Conservation (phyloP, 2,797 vertebrate genomes). For the Nothura maculosa region DNA sequence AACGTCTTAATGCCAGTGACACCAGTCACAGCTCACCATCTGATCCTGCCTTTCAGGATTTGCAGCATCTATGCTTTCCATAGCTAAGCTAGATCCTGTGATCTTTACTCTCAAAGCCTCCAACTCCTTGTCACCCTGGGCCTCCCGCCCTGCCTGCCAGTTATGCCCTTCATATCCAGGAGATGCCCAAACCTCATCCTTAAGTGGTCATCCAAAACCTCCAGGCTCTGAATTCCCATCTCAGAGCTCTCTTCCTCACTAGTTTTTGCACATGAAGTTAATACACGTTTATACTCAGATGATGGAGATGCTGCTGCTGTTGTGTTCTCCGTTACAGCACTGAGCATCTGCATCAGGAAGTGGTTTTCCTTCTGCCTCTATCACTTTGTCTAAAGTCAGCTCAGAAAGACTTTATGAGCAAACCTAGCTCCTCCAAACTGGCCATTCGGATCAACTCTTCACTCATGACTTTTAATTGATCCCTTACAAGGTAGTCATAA, state of each 20-base stretch:
- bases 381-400: neutral
- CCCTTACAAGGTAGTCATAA: neutral
- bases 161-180: neutral
- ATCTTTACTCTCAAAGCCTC: constrained; percentile 23
- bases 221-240: neutral
- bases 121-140: neutral
- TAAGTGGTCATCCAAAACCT: neutral
- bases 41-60: constrained; percentile 74
- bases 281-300: accelerated
- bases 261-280: neutral
- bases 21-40: constrained; percentile 74
- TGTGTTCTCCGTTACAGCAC: neutral
- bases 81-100: constrained; percentile 54
- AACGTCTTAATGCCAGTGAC: constrained; percentile 69
- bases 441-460: neutral
- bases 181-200: neutral
- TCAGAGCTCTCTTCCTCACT: neutral
- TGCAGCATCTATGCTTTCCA: constrained; percentile 54
- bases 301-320: neutral
- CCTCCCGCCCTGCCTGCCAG: neutral
- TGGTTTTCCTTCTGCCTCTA: neutral
- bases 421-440: neutral
- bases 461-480: neutral
- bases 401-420: neutral
- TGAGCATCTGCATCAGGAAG: neutral